Evolutionary conservation across 2,113 vertebrate genomes (phyloP).

Genomic region (Centropristis striata): DNA sequence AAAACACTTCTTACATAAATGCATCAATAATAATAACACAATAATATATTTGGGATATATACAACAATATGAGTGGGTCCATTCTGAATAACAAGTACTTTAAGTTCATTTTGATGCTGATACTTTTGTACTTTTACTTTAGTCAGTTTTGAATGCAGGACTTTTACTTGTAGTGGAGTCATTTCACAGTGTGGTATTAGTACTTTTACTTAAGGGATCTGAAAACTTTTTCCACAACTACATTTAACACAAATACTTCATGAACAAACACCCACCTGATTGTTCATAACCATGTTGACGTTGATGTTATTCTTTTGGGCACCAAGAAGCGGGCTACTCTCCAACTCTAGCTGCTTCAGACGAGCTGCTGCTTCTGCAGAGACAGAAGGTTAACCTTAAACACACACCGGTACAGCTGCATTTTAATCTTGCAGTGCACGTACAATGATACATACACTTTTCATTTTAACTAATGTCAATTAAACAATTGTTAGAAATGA

Average conservation of each 20-base stretch:
- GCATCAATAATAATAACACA: no score
- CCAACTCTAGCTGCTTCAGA: conserved; percentile 90
- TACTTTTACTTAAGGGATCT: no score
- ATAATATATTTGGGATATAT: no score
- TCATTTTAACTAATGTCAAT: neutral
- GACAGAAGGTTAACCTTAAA: conserved; percentile 4
- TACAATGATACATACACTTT: neutral
- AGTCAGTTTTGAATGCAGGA: no score
- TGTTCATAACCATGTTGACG: conserved; percentile 89
- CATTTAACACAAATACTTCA: neutral
- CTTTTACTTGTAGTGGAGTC: no score
- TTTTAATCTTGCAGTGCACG: neutral
- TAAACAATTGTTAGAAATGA: neutral
- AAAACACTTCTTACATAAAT: no score
- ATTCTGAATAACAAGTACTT: no score
- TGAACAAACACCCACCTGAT: conserved; percentile 86
- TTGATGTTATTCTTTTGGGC: conserved; percentile 82
- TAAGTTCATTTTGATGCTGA: no score
- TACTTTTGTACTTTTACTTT: no score
- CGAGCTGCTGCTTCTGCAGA: conserved; percentile 87
- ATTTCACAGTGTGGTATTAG: no score
- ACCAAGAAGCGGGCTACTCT: conserved; percentile 53
- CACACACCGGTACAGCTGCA: neutral
- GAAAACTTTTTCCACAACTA: no score
- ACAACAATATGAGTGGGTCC: no score